These are phyloP conservation scores for Festucalex cinctus DNA, from an alignment of 2,113 vertebrate species.

Conservation along the genomic window DNA sequence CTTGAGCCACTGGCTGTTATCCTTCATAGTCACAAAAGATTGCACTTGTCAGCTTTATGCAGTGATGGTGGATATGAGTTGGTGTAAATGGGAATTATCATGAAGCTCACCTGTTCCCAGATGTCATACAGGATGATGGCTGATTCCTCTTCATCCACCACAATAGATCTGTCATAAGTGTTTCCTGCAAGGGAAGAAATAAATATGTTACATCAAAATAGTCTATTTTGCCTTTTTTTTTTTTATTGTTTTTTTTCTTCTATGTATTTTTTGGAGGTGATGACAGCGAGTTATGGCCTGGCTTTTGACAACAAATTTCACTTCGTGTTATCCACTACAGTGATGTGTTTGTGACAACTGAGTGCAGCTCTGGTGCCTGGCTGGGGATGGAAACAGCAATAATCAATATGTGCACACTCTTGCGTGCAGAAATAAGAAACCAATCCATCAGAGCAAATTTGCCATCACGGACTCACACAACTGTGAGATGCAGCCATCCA, in stretches of 20 bases:
- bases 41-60: constrained; percentile 9
- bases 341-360: constrained; percentile 31
- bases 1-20: constrained; percentile 89
- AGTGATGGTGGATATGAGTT: background rate
- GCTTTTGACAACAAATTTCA: constrained; percentile 19
- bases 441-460: background rate
- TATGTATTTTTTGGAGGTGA: constrained; percentile 2
- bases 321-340: constrained; percentile 16
- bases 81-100: constrained; percentile 4
- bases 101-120: constrained; percentile 88
- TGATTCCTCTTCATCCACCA: constrained; percentile 93
- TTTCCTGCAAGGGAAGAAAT: constrained; percentile 74
- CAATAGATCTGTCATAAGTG: constrained; percentile 87
- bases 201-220: constrained; percentile 24
- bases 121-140: constrained; percentile 94
- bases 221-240: background rate
- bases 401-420: constrained; percentile 44
- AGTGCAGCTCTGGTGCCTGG: constrained; percentile 16
- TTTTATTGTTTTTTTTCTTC: background rate
- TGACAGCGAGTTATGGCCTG: constrained; percentile 8
- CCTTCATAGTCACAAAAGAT: constrained; percentile 65
- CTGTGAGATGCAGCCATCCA: background rate
- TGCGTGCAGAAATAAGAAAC: constrained; percentile 21
- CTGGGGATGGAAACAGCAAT: constrained; percentile 50
- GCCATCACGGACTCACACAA: background rate